Evolutionary conservation across 2,797 vertebrate species (phyloP).

Genomic region (Gobio occitaniae): DNA sequence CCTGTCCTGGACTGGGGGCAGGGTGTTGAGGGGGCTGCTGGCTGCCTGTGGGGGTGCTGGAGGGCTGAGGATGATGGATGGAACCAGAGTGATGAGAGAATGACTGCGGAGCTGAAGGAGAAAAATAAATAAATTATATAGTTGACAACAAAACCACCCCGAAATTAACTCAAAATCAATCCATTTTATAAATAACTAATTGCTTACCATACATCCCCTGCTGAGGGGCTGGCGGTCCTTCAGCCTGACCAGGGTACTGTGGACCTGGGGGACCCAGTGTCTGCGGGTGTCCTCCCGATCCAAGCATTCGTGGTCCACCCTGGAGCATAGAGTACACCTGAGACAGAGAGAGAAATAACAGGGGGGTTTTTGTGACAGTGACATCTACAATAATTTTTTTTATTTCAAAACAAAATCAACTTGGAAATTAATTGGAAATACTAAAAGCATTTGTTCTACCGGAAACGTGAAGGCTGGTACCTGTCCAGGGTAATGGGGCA

Average conservation of each 20-base stretch:
- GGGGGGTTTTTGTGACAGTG: not conserved
- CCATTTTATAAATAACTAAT: not conserved
- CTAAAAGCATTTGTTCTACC: not conserved
- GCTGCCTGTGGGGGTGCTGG: constrained; percentile 91
- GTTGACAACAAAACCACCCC: not conserved
- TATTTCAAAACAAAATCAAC: not conserved
- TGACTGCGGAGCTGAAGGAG: constrained; percentile 83
- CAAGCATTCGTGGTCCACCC: constrained; percentile 86
- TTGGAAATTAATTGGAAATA: not conserved
- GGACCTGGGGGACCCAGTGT: constrained; percentile 87
- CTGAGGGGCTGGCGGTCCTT: constrained; percentile 85
- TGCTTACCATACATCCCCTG: constrained; percentile 88
- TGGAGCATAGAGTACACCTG: constrained; percentile 90
- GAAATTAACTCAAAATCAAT: not conserved
- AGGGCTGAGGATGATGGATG: constrained; percentile 90
- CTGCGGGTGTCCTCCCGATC: constrained; percentile 87
- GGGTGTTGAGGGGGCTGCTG: constrained; percentile 90
- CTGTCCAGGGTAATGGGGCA: constrained; percentile 89
- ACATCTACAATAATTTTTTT: not conserved
- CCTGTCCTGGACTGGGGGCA: constrained; percentile 92
- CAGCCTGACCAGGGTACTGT: constrained; percentile 85
- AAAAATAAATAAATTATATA: not conserved
- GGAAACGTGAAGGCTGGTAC: constrained; percentile 64
- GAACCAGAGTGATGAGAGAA: constrained; percentile 89
- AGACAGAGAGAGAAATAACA: not conserved